Base-by-base conservation (phyloP, 2,888 invertebrate species). In the Apotomis capreana region DNA sequence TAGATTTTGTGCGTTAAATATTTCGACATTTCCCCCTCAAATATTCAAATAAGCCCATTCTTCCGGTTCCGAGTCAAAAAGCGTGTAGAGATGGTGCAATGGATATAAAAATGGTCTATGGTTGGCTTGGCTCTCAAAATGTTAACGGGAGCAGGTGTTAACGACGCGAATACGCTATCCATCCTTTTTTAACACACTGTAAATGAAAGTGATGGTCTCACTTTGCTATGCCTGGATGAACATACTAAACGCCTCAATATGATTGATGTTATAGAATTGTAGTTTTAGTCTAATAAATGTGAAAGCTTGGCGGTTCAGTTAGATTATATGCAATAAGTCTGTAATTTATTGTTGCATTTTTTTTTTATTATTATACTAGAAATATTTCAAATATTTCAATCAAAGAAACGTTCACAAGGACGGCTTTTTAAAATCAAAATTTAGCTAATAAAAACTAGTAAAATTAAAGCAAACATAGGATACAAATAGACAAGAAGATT, bases 41-140 rank as follows among this genome's bases (percentile, higher is more conserved):
- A 61, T 46, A 65, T 70, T 70, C 54, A 54, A 68, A 65, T 51
- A 59, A 36, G 36, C 49, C 69, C 51, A 51, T 40, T 70, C 49
- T 68, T 71, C 71, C 67, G 61, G 71, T 55, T 61, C 37, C 12
- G 55, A 57, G 51, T 55, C 67, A 71, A 55, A 67, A 57, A 71
- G 61, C 71, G 71, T 67, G 49, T 60, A 61, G 62, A 51, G 61
- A 67, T 67, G 1, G 51, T 15, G 58, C 57, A 67, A 67, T 59
- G 51, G 51, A 59, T 37, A 67, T 61, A 44, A 49, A 51, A 67
- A 59, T 59, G 67, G 49, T 67, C 51, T 67, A 67, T 13, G 67
- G 58, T 67, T 51, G 15, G 51, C 37, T 67, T 51, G 40, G 26
- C 65, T 5, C 55, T 64, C 44, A 55, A 64, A 64, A 64, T 64